Evolutionary conservation across 2,888 invertebrate species (phyloP).

Genomic region (Phorcus lineatus): DNA sequence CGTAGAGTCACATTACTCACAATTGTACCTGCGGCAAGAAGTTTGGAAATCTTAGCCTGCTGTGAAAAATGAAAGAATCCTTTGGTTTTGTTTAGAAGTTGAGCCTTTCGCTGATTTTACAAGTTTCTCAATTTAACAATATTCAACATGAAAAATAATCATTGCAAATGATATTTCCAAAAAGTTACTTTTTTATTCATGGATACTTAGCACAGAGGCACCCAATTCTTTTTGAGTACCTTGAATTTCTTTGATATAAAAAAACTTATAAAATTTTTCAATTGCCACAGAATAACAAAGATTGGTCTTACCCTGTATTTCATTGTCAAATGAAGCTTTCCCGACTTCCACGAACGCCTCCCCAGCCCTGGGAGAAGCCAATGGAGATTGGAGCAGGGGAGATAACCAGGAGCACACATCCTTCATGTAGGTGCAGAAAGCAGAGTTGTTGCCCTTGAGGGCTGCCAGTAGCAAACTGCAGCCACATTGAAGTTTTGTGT

Average conservation of each 20-base stretch:
- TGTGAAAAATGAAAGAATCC: no score
- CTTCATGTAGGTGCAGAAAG: constrained; percentile 79
- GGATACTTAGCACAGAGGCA: no score
- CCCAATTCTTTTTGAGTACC: no score
- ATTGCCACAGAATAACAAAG: no score
- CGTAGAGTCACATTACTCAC: constrained; percentile 85
- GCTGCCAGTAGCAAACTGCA: constrained; percentile 70
- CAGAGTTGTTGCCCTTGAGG: constrained; percentile 77
- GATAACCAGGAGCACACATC: constrained; percentile 80
- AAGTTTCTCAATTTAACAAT: no score
- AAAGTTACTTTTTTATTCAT: no score
- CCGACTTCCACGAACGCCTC: constrained; percentile 81
- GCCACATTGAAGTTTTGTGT: constrained; percentile 65
- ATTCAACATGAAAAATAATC: no score
- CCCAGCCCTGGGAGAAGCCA: constrained; percentile 84
- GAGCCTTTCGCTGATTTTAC: no score
- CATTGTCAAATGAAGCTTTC: constrained; percentile 78
- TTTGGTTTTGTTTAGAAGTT: no score
- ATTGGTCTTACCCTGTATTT: constrained; percentile 57
- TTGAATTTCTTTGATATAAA: no score
- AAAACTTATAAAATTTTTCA: neutral
- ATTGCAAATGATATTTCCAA: no score
- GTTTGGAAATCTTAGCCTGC: no score
- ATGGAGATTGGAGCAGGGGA: constrained; percentile 83
- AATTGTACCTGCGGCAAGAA: constrained; percentile 76